phyloP scores from a whole-genome alignment of 2,888 invertebrate genomes.

The Scaptomyza cyrtandrae region DNA sequence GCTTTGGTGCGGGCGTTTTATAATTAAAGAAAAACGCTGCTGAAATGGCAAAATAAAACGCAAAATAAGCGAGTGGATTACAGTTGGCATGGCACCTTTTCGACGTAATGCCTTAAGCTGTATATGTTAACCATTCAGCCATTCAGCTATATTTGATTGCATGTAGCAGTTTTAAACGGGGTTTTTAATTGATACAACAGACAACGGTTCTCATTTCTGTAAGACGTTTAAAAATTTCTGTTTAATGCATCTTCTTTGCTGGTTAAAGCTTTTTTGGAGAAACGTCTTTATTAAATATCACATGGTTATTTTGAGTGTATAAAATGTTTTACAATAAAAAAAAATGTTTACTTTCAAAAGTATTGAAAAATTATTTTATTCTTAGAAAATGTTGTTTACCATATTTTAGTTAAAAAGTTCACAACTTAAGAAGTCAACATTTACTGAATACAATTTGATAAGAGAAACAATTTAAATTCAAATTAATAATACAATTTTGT shows the following conservation, averaged over 20 bases:
- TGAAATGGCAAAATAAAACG: conserved; percentile 54
- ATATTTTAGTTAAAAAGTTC: too few relatives aligned
- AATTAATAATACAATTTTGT: too few relatives aligned
- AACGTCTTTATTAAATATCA: too few relatives aligned
- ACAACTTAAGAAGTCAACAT: too few relatives aligned
- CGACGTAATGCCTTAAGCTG: conserved; percentile 9
- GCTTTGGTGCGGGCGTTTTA: conserved; percentile 44
- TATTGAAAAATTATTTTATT: neutral
- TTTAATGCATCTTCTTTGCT: neutral
- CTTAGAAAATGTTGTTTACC: too few relatives aligned
- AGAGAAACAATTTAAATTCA: too few relatives aligned
- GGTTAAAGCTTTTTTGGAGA: too few relatives aligned
- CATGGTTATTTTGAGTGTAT: too few relatives aligned
- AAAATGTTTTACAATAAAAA: neutral
- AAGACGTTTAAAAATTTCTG: neutral
- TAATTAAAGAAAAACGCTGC: conserved; percentile 70
- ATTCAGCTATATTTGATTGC: neutral
- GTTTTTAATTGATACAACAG: neutral
- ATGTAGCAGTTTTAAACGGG: neutral
- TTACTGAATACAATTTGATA: too few relatives aligned
- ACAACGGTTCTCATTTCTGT: neutral
- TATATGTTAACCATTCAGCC: conserved; percentile 3
- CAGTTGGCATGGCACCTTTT: conserved; percentile 65
- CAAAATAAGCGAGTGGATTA: conserved; percentile 58
- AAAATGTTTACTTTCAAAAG: neutral